Conservation (phyloP, 92 coral and sea anemone species). For the Epizoanthus stellaris region DNA sequence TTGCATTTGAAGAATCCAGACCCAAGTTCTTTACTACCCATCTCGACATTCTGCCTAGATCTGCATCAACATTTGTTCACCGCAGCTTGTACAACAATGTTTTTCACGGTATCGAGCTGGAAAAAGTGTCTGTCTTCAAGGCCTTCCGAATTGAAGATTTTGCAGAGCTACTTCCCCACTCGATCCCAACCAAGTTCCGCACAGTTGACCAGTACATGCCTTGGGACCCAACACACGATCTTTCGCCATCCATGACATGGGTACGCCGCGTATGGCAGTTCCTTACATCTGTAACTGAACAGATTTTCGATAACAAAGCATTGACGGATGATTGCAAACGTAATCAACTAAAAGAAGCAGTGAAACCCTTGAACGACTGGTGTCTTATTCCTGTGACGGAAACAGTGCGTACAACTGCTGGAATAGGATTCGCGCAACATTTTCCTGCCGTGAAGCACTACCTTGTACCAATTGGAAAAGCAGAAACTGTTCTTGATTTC, state of each 20-base stretch:
- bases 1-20: slow-evolving; percentile 41
- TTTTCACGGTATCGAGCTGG: slow-evolving; percentile 1
- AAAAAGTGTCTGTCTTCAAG: slow-evolving; percentile 46
- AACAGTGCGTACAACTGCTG: neutral
- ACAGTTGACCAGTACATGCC: slow-evolving; percentile 16
- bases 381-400: slow-evolving; percentile 72
- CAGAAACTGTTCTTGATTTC: slow-evolving; percentile 57
- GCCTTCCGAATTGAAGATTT: slow-evolving; percentile 60
- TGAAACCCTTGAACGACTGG: slow-evolving; percentile 56
- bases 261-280: slow-evolving; percentile 60
- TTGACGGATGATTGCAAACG: neutral
- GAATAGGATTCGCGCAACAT: too few species aligned
- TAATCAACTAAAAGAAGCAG: neutral
- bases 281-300: slow-evolving; percentile 5
- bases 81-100: slow-evolving; percentile 14
- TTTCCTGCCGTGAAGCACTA: slow-evolving; percentile 19
- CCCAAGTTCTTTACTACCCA: slow-evolving; percentile 55
- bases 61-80: slow-evolving; percentile 55
- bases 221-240: slow-evolving; percentile 52
- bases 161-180: slow-evolving; percentile 52
- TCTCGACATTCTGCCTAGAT: slow-evolving; percentile 53
- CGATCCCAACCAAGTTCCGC: slow-evolving; percentile 1
- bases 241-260: slow-evolving; percentile 43
- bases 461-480: slow-evolving; percentile 57
- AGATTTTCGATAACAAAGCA: neutral